Evolutionary conservation across 2,113 vertebrate genomes (phyloP).

Genomic region (Heptranchias perlo): DNA sequence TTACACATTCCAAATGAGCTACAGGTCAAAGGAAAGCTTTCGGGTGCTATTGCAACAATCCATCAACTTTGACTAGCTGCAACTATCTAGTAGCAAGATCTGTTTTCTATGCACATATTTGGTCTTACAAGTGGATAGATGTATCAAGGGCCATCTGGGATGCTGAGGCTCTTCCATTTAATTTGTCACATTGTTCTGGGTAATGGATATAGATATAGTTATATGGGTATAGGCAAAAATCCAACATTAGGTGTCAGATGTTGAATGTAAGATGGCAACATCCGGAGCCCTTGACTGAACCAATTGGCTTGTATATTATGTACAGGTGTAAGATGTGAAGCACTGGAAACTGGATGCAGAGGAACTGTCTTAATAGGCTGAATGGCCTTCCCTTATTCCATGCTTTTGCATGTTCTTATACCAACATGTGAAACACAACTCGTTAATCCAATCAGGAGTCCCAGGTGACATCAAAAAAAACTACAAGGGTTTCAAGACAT

Average conservation of each 20-base stretch:
- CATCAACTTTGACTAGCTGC: not conserved
- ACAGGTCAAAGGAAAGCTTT: not conserved
- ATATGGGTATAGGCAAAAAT: not conserved
- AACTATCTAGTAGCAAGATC: not conserved
- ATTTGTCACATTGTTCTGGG: not conserved
- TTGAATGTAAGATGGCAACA: not conserved
- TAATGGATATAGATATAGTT: not conserved
- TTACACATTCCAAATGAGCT: conserved; percentile 7
- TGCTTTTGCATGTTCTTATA: not conserved
- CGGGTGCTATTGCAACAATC: not conserved
- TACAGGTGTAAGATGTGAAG: not conserved
- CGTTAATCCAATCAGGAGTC: not conserved
- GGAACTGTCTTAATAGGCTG: not conserved
- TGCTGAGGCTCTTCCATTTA: not conserved
- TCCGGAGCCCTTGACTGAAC: not conserved
- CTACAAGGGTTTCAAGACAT: not conserved
- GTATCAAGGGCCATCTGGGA: not conserved
- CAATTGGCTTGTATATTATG: too few relatives aligned
- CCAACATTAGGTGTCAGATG: too few relatives aligned
- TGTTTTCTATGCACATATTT: not conserved
- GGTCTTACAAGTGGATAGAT: not conserved
- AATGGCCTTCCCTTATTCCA: not conserved
- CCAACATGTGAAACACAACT: not conserved
- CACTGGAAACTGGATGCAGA: not conserved
- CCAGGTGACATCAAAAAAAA: not conserved